phyloP scores from a whole-genome alignment of 2,113 vertebrate species.

The Chamaea fasciata region DNA sequence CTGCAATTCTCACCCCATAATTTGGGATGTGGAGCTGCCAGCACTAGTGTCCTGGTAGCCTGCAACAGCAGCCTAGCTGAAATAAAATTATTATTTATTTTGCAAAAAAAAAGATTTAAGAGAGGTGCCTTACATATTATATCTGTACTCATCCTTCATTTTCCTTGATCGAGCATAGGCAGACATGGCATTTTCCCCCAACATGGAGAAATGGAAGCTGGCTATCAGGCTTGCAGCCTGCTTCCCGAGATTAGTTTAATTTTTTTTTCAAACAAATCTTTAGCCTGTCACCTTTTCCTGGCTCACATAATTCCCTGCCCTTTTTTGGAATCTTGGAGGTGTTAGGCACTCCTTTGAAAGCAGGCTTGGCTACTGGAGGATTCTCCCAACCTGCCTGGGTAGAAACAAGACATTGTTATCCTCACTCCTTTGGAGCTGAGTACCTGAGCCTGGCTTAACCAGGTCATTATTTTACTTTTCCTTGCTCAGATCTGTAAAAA shows the following conservation, averaged over 20 bases:
- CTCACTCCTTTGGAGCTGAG: background rate
- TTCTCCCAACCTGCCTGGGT: background rate
- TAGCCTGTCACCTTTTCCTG: background rate
- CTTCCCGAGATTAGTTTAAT: background rate
- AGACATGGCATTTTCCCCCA: background rate
- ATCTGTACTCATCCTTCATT: background rate
- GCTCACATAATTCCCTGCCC: background rate
- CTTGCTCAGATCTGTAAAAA: background rate
- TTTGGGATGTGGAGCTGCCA: background rate
- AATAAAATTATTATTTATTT: background rate
- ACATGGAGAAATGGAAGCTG: background rate
- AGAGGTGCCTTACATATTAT: background rate
- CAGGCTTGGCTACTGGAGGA: background rate
- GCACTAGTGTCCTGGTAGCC: background rate
- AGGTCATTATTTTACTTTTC: background rate
- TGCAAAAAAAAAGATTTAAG: background rate
- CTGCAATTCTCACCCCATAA: background rate
- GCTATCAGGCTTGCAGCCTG: background rate
- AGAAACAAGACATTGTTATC: background rate
- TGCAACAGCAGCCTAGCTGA: background rate
- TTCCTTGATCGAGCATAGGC: background rate
- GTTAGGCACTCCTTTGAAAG: background rate
- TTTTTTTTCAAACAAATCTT: background rate
- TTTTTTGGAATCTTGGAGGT: background rate
- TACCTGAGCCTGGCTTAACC: slow-evolving; percentile 26